These are phyloP conservation scores for Silurus aristotelis DNA, from an alignment of 2,797 vertebrate species.

Conservation along the genomic window DNA sequence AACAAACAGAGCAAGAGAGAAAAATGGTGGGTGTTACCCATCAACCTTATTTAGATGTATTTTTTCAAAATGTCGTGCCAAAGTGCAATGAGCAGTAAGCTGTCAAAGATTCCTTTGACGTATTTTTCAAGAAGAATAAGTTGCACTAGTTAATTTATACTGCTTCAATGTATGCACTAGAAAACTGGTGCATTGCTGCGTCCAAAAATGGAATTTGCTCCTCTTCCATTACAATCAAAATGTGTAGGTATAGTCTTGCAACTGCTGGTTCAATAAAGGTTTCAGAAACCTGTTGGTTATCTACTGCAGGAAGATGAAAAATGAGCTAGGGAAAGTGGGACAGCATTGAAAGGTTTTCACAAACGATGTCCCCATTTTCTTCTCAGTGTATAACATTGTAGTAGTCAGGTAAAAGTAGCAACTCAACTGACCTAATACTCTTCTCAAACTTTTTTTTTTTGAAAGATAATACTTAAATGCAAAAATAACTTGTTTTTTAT, in stretches of 20 bases:
- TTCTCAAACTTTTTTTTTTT: neutral
- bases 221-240: slow-evolving; percentile 18
- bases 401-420: slow-evolving; percentile 1
- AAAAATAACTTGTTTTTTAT: neutral
- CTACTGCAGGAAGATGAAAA: slow-evolving; percentile 43
- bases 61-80: slow-evolving; percentile 56
- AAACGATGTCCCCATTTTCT: slow-evolving; percentile 45
- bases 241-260: slow-evolving; percentile 10
- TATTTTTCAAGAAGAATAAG: slow-evolving; percentile 35
- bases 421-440: slow-evolving; percentile 19
- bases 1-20: slow-evolving; percentile 38
- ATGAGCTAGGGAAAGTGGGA: slow-evolving; percentile 40
- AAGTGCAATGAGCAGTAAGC: slow-evolving; percentile 41
- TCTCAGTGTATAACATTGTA: slow-evolving; percentile 26
- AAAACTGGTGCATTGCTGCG: slow-evolving; percentile 29
- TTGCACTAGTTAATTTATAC: slow-evolving; percentile 36
- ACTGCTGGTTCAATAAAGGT: slow-evolving; percentile 18
- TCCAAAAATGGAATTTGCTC: slow-evolving; percentile 27
- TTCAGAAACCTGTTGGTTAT: slow-evolving; percentile 35
- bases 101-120: slow-evolving; percentile 47
- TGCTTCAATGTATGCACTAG: slow-evolving; percentile 16
- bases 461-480: neutral
- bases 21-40: slow-evolving; percentile 49
- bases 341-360: slow-evolving; percentile 36
- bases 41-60: slow-evolving; percentile 52